A percentile compares a stretch with the other conserved stretches of the same genome.
Conservation (phyloP, 2,113 vertebrate species). For the Gnathonemus echidnorhynchus region DNA sequence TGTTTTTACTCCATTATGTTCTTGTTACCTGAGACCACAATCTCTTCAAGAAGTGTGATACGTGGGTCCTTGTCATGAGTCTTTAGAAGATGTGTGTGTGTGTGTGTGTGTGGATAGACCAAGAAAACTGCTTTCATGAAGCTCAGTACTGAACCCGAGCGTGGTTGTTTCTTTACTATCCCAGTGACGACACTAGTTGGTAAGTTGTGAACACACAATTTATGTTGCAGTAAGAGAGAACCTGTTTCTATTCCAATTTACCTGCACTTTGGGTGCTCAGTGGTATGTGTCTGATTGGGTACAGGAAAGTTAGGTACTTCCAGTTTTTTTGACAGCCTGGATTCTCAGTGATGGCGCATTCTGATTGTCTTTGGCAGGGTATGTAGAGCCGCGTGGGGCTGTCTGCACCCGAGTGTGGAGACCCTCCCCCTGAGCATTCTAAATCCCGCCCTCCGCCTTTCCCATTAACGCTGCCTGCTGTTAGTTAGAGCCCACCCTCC, state of each 20-base stretch:
- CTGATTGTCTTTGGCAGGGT: not conserved
- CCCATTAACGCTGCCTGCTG: not conserved
- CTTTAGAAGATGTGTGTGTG: not conserved
- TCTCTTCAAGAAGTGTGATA: not conserved
- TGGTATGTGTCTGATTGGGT: not conserved
- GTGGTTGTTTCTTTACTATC: not conserved
- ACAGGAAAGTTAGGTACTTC: not conserved
- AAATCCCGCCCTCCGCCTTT: no score
- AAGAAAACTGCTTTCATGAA: slow-evolving; percentile 3
- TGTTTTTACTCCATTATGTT: not conserved
- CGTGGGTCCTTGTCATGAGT: not conserved
- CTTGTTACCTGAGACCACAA: not conserved
- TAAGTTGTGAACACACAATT: not conserved
- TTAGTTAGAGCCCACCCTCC: not conserved
- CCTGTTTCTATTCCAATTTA: not conserved
- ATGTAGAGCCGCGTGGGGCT: not conserved
- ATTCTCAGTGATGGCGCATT: not conserved
- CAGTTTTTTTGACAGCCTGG: not conserved
- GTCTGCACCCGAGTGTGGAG: not conserved
- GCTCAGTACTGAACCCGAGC: not conserved
- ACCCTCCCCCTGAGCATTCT: not conserved
- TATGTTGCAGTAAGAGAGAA: not conserved
- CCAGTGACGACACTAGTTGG: not conserved
- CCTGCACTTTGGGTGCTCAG: not conserved
- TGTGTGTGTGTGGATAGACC: not conserved